Conservation (phyloP, 2,113 vertebrate genomes). For the Sorex araneus region DNA sequence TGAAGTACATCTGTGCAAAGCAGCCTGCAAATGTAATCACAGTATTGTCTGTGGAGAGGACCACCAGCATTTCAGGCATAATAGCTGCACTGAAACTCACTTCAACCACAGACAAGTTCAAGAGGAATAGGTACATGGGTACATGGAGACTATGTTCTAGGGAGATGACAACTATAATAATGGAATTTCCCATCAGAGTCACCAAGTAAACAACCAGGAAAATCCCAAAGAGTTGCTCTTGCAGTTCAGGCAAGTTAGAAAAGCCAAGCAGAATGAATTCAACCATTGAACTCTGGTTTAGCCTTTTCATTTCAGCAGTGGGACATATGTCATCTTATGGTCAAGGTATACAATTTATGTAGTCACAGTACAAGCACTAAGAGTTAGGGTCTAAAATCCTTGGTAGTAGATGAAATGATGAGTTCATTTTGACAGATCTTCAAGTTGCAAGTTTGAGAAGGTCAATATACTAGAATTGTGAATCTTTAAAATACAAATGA, state of each 20-base stretch:
- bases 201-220: constrained; percentile 76
- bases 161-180: constrained; percentile 55
- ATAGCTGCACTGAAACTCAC: constrained; percentile 70
- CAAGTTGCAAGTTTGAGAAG: neutral
- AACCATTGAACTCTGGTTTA: constrained; percentile 53
- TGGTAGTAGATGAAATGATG: neutral
- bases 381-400: neutral
- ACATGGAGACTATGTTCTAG: constrained; percentile 46
- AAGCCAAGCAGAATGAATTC: constrained; percentile 76
- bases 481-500: neutral
- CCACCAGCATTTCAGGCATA: constrained; percentile 72
- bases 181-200: constrained; percentile 71
- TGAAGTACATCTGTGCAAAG: constrained; percentile 73
- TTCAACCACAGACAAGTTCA: constrained; percentile 76
- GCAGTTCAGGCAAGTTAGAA: constrained; percentile 63
- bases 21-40: constrained; percentile 62
- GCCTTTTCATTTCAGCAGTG: constrained; percentile 32
- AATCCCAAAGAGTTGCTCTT: constrained; percentile 41
- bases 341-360: neutral
- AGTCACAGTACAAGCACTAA: neutral
- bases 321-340: neutral
- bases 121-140: constrained; percentile 78
- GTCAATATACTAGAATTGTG: neutral
- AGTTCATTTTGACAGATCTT: neutral
- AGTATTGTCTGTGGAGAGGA: neutral